These are phyloP conservation scores for Neoascia interrupta DNA, from an alignment of 2,888 invertebrate species.

Conservation along the genomic window DNA sequence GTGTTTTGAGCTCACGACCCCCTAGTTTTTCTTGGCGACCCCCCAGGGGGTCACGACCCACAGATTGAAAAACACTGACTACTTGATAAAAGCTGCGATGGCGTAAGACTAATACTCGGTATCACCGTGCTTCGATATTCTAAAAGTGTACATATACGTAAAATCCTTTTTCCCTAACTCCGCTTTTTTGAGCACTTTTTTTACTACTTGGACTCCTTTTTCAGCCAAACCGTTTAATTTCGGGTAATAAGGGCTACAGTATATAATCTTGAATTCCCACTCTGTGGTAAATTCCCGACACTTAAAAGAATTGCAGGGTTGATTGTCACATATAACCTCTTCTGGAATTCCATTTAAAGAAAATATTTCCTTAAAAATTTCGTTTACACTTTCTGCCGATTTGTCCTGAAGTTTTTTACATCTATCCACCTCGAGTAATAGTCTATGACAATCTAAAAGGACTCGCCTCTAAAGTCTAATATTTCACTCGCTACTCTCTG, in stretches of 20 bases:
- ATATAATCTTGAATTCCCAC: slow-evolving; percentile 22
- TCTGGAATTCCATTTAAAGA: slow-evolving; percentile 22
- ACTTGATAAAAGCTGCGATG: slow-evolving; percentile 30
- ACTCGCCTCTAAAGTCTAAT: slow-evolving; percentile 11
- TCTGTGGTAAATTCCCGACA: slow-evolving; percentile 13
- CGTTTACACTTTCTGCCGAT: not conserved
- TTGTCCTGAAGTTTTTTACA: not conserved
- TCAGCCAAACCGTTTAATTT: slow-evolving; percentile 24
- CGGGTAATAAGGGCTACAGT: slow-evolving; percentile 24
- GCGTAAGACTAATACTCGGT: slow-evolving; percentile 12
- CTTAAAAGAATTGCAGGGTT: slow-evolving; percentile 25
- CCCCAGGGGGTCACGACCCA: no score
- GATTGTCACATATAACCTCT: slow-evolving; percentile 29
- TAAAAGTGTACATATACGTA: slow-evolving; percentile 1
- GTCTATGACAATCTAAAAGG: slow-evolving; percentile 5
- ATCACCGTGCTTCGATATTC: slow-evolving; percentile 16
- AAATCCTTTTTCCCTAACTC: slow-evolving; percentile 16
- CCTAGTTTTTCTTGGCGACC: no score
- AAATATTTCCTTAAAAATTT: slow-evolving; percentile 22
- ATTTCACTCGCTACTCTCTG: slow-evolving; percentile 26
- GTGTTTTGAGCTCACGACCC: no score
- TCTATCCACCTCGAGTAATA: slow-evolving; percentile 27
- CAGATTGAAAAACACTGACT: no score
- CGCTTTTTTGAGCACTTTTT: slow-evolving; percentile 30
- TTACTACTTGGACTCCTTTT: slow-evolving; percentile 28